These are phyloP conservation scores for Myiopsitta monachus DNA, from an alignment of 2,113 vertebrate genomes.

Conservation along the genomic window DNA sequence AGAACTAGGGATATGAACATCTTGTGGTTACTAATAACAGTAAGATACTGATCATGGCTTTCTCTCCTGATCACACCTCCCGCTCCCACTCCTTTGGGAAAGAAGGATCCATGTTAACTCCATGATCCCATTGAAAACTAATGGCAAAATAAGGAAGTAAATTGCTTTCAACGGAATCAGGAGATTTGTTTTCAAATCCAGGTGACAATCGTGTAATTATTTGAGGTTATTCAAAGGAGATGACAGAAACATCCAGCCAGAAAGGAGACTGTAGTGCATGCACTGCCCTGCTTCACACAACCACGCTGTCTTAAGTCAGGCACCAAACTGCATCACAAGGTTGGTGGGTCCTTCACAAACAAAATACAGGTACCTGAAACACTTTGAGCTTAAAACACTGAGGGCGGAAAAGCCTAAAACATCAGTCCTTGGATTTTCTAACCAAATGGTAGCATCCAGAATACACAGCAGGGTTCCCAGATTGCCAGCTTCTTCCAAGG, in stretches of 20 bases:
- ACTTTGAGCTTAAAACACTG: background rate
- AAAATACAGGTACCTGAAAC: background rate
- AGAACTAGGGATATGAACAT: background rate
- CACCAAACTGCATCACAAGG: background rate
- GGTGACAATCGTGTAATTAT: background rate
- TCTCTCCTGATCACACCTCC: background rate
- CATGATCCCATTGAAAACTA: background rate
- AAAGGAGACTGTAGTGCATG: background rate
- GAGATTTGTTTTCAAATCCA: background rate
- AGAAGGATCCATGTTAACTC: background rate
- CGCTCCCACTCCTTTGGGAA: background rate
- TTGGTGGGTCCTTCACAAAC: background rate
- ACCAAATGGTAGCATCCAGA: background rate
- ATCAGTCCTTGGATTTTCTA: background rate
- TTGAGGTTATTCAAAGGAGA: background rate
- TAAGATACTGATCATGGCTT: background rate
- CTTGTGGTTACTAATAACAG: background rate
- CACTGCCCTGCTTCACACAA: background rate
- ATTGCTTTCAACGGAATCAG: background rate
- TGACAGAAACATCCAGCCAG: background rate
- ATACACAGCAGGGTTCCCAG: background rate
- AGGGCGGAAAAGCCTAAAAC: background rate
- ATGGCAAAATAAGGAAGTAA: background rate
- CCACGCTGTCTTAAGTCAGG: background rate
- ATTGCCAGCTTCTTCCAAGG: background rate